Base-by-base conservation (phyloP, 2,888 invertebrate genomes). In the Lithophane socia region DNA sequence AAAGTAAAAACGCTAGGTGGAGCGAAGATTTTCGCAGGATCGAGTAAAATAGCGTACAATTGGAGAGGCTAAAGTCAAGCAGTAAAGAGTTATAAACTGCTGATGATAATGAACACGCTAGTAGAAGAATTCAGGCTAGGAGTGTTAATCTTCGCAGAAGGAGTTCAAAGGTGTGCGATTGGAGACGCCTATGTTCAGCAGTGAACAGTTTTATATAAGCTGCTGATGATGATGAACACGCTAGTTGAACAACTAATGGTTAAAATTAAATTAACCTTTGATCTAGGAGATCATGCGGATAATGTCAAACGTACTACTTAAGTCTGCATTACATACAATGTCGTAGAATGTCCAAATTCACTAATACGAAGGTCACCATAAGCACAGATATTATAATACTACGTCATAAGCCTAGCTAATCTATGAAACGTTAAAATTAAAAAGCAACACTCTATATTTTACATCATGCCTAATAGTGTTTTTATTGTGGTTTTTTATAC, bases 401-500 rank as follows among this genome's bases (percentile, higher is more conserved):
- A n/a, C n/a, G n/a, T n/a, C n/a, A n/a, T n/a, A 73, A 61, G 29
- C 42, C 44, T 49, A 58, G 69, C 16, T 78, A 77, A 79, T 77
- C 29, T 71, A 44, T 65, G 60, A 54, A 74, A 54, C 37, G 13
- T 47, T n/a, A 66, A 44, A 64, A 61, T 63, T 18, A 58, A 82
- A 69, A 49, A 29, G 73, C 58, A 73, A 61, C 74, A 74, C 75
- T 61, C 75, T 61, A 67, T 75, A 82, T 73, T 78, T 66, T 61
- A 80, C 75, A 82, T 85, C 81, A 83, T 77, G 77, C 74, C 82
- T 86, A 88, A 89, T 87, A 85, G 80, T 68, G 73, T 79, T 85
- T 90, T 86, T 89, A 86, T 85, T 84, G 80, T 82, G 64, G 49
- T 72, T 87, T 86, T 76, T 89, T 85, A 83, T 80, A 72, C 76